phyloP scores from a whole-genome alignment of 2,113 vertebrate genomes.

The Channa argus region DNA sequence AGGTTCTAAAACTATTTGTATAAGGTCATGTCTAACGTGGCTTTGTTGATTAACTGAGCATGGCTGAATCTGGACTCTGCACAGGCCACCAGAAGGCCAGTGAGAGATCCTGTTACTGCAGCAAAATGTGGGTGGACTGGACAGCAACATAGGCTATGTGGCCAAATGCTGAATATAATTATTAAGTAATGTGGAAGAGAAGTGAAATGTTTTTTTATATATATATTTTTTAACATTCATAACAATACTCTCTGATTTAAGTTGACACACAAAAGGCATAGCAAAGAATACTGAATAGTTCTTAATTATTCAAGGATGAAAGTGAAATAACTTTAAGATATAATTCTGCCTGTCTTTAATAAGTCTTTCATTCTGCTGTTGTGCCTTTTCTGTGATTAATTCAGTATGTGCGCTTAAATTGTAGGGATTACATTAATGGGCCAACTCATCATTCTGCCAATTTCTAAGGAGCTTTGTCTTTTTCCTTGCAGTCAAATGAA shows the following conservation, averaged over 20 bases:
- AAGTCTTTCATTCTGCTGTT: slow-evolving; percentile 5
- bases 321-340: slow-evolving; percentile 16
- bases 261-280: background rate
- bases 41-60: slow-evolving; percentile 29
- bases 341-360: background rate
- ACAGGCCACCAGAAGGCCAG: background rate
- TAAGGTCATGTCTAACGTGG: background rate
- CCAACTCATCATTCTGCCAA: slow-evolving; percentile 30
- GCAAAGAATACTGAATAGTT: background rate
- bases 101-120: background rate
- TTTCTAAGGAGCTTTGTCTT: slow-evolving; percentile 34
- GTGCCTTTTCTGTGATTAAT: slow-evolving; percentile 5
- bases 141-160: background rate
- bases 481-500: slow-evolving; percentile 41
- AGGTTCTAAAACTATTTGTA: background rate
- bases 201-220: background rate
- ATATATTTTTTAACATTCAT: background rate
- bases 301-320: background rate
- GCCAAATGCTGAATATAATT: slow-evolving; percentile 6
- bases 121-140: background rate
- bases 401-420: background rate
- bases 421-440: background rate
- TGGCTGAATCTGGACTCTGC: slow-evolving; percentile 12
- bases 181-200: background rate
- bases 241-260: background rate